Percentiles rank a stretch among this genome's conserved stretches.
Conservation (phyloP, 92 coral and sea anemone species). For the Pocillopora meandrina region DNA sequence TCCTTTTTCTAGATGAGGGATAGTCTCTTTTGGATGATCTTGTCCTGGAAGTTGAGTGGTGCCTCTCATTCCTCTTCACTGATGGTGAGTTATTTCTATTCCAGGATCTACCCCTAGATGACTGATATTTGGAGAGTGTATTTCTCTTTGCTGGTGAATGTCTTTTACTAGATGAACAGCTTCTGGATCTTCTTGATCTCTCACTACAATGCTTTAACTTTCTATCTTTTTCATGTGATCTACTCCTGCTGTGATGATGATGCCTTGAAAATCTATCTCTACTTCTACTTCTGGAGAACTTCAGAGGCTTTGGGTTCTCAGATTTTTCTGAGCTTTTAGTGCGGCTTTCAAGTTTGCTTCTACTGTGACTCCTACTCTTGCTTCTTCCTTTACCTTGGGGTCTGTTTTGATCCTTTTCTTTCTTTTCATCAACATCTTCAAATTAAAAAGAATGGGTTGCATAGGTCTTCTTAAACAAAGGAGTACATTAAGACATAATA, state of each 20-base stretch:
- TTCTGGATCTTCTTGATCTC: constrained; percentile 34
- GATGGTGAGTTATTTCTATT: constrained; percentile 20
- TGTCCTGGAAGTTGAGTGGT: not conserved
- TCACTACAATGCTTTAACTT: not conserved
- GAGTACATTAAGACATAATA: too few relatives aligned
- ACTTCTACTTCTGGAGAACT: constrained; percentile 34
- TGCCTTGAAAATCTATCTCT: constrained; percentile 18
- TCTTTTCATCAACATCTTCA: constrained; percentile 16
- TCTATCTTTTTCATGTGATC: constrained; percentile 16
- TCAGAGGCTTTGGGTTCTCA: not conserved
- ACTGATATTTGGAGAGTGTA: not conserved
- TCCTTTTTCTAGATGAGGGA: constrained; percentile 5
- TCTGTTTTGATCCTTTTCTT: constrained; percentile 1
- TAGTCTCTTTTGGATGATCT: constrained; percentile 2
- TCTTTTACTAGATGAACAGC: constrained; percentile 14
- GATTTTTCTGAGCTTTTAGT: constrained; percentile 13
- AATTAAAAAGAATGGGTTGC: not conserved
- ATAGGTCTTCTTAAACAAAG: not conserved
- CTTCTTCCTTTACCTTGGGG: constrained; percentile 7
- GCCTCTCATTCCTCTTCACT: constrained; percentile 4
- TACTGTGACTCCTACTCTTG: not conserved
- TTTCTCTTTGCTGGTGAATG: constrained; percentile 13
- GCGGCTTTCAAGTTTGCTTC: not conserved
- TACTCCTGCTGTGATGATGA: constrained; percentile 15
- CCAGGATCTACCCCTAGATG: constrained; percentile 25